Conservation (phyloP, 2,888 invertebrate genomes). For the Stenichneumon culpator region DNA sequence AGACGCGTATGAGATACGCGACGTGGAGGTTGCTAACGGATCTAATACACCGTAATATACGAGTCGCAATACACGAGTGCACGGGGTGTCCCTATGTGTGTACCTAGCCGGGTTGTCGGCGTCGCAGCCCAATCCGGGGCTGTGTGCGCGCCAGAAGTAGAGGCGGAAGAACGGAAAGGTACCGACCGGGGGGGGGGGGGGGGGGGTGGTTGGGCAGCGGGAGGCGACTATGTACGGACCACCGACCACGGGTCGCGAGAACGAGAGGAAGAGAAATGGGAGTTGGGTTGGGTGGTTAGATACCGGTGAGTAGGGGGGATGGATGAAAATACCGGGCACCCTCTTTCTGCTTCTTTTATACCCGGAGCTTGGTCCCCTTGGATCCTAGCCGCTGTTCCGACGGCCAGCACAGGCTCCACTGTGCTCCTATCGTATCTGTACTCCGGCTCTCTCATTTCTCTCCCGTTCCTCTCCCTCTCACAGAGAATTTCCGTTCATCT, state of each 20-base stretch:
- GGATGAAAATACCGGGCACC: slow-evolving; percentile 79
- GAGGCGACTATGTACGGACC: slow-evolving; percentile 60
- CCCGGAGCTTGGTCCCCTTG: slow-evolving; percentile 80
- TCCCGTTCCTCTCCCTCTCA: slow-evolving; percentile 39
- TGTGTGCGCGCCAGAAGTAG: slow-evolving; percentile 47
- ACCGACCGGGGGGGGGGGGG: slow-evolving; percentile 71
- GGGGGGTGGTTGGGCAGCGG: slow-evolving; percentile 45
- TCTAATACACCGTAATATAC: slow-evolving; percentile 77
- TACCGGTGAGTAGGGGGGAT: slow-evolving; percentile 59
- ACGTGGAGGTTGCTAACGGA: slow-evolving; percentile 70
- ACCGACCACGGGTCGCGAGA: slow-evolving; percentile 63
- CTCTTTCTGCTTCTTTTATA: slow-evolving; percentile 78
- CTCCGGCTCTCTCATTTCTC: slow-evolving; percentile 52
- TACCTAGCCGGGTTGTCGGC: slow-evolving; percentile 58
- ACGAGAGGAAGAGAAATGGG: slow-evolving; percentile 51
- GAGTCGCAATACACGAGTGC: slow-evolving; percentile 69
- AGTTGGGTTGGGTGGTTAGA: slow-evolving; percentile 61
- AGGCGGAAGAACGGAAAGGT: slow-evolving; percentile 52
- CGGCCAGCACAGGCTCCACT: slow-evolving; percentile 59
- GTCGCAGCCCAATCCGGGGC: slow-evolving; percentile 52
- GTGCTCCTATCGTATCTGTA: slow-evolving; percentile 61
- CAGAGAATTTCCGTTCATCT: slow-evolving; percentile 46
- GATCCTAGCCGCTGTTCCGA: slow-evolving; percentile 70
- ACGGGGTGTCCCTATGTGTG: slow-evolving; percentile 47
- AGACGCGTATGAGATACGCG: not conserved